These are phyloP conservation scores for Rhynchonycteris naso DNA, from an alignment of 2,797 vertebrate genomes.

Conservation along the genomic window DNA sequence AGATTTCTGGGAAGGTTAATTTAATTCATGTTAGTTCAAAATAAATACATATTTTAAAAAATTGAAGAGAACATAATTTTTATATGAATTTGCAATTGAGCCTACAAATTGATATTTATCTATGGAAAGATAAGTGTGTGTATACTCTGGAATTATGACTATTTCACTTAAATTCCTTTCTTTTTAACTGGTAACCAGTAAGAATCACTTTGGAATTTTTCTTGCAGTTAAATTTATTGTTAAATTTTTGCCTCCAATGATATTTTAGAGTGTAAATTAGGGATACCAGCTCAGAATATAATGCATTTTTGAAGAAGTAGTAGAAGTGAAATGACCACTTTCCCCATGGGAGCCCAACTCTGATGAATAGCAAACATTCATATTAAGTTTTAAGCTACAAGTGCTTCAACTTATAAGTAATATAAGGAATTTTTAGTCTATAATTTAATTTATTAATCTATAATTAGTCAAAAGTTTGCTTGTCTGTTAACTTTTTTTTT, in stretches of 20 bases:
- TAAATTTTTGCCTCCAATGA: neutral
- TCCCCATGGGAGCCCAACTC: neutral
- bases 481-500: neutral
- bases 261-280: neutral
- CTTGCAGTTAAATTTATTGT: neutral
- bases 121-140: neutral
- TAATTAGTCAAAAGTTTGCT: neutral
- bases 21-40: neutral
- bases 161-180: neutral
- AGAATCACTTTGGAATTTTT: conserved; percentile 42
- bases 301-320: neutral
- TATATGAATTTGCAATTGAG: neutral
- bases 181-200: neutral
- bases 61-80: neutral
- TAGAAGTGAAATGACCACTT: conserved; percentile 1
- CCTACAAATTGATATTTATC: neutral
- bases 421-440: neutral
- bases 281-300: neutral
- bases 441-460: neutral
- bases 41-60: neutral
- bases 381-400: neutral
- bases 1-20: neutral
- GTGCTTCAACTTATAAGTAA: neutral
- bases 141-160: neutral
- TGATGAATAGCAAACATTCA: neutral